Evolutionary conservation across 2,888 invertebrate genomes (phyloP), one percentile per base, ranked within the genome.

Genomic region (Dasysyrphus albostriatus): DNA sequence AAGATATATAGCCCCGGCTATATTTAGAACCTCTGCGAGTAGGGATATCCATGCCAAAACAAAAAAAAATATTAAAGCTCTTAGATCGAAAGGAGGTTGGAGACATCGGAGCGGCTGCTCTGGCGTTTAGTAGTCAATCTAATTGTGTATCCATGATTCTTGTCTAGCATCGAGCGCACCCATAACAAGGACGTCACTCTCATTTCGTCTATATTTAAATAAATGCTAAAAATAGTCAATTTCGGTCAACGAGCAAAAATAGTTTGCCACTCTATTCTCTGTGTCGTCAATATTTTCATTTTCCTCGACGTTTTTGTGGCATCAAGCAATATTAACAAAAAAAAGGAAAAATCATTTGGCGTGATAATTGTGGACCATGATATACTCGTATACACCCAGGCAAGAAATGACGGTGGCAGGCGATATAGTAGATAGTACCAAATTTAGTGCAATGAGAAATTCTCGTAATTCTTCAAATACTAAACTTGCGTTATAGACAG

Each of bases 401-500:
- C 54, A 34, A 58, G n/a, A 19, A 42, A 47, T 8, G 14, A 32
- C 39, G n/a, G 19, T 12, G 24, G 0, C 5, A 24, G 24, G 49
- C 49, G 4, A 3, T 7, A 12, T 24, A 42, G 12, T 37, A n/a
- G n/a, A n/a, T n/a, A 79, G 70, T 19, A 78, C 79, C 83, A 83
- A 83, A 79, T 79, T 69, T 88, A 89, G 88, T 78, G 63, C 76
- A 83, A 89, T 63, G 70, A 59, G 56, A 78, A 76, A 82, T 75
- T 67, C 61, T 29, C 47, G n/a, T 10, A 59, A 58, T 67, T 69
- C 14, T 24, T 54, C 56, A 63, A 61, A 49, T 24, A 34, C 32
- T 32, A 39, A 74, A 24, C 24, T 44, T 8, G 42, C 37, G 7
- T 37, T n/a, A 44, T 4, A 14, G 32, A 88, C 85, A 89, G 88